Base-by-base conservation (phyloP, 2,797 vertebrate genomes). In the Arctocebus calabarensis region DNA sequence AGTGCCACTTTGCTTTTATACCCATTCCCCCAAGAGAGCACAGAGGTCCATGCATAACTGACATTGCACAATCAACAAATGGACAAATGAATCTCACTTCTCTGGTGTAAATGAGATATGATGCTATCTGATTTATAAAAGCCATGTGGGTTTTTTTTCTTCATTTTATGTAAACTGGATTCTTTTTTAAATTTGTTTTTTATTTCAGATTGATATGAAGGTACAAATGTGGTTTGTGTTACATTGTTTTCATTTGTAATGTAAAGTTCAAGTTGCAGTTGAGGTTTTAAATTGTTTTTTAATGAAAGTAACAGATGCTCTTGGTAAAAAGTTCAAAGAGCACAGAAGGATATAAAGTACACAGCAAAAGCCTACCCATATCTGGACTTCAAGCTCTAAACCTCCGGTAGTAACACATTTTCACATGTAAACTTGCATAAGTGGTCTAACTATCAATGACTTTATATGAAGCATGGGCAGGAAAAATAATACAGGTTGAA, bases 61-160 rank as follows among this genome's bases (percentile, higher is more conserved):
- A 23, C 27, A 66, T 17, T 23, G 16, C 52, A 34, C 1, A 32
- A 19, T 66, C 14, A 78, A 55, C 14, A 20, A 14, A 20, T 14
- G 82, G 52, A 66, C 22, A 91, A 73, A 91, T 45, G 1, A 52
- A 7, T 61, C 13, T 66, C 1, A 43, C 12, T 64, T 84, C 45
- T 25, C 27, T 11, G n/a, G 1, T 70, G 3, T 29, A 57, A 43
- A 1, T 62, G 29, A 40, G 13, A 43, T 27, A 79, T 2, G 22
- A 77, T 37, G 17, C 11, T 57, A 37, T 34, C 12, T 62, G 75
- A 93, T 77, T 91, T 82, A 61, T 40, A 64, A 94, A 88, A 94
- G 48, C 8, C n/a, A n/a, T 23, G 34, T 16, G 4, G 48, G 48
- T 52, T 52, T 48, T 79, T 87, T 17, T 11, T 55, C 73, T 25